Conservation (phyloP, 2,797 vertebrate species). For the Dendrocincla tyrannina region DNA sequence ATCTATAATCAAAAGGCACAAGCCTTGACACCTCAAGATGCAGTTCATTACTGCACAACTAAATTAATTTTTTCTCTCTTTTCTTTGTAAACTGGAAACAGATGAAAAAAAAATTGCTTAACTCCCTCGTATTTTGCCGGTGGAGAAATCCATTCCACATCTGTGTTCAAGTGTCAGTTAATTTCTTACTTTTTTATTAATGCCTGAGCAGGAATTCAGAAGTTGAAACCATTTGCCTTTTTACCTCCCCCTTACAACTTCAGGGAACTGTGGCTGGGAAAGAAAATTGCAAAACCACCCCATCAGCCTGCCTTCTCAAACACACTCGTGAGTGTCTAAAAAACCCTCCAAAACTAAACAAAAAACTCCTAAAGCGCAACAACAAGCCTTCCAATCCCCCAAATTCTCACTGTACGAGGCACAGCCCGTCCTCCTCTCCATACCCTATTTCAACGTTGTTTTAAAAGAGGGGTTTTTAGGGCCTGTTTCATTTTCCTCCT, state of each 20-base stretch:
- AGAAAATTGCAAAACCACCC: slow-evolving; percentile 1
- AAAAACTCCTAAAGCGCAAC: not conserved
- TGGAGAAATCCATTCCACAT: slow-evolving; percentile 56
- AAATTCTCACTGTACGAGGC: not conserved
- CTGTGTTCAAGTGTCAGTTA: slow-evolving; percentile 44
- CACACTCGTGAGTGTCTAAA: not conserved
- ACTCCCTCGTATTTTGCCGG: slow-evolving; percentile 38
- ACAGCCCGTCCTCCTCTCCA: not conserved
- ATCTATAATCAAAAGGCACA: slow-evolving; percentile 76
- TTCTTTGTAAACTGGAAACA: slow-evolving; percentile 72
- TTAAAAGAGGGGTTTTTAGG: not conserved
- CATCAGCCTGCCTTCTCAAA: not conserved
- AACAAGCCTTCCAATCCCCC: not conserved
- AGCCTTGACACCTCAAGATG: slow-evolving; percentile 73
- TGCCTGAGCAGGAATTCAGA: slow-evolving; percentile 23
- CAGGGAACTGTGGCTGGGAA: not conserved
- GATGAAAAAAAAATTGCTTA: slow-evolving; percentile 59
- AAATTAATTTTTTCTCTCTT: slow-evolving; percentile 34
- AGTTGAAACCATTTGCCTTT: slow-evolving; percentile 13
- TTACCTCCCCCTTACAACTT: not conserved
- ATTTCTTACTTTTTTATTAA: slow-evolving; percentile 66
- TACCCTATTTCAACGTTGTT: not conserved
- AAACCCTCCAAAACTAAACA: not conserved
- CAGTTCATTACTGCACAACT: slow-evolving; percentile 72
- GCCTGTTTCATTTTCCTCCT: slow-evolving; percentile 37